Conservation (phyloP, 1,140 invertebrate species). For the Laupala kohalensis region DNA sequence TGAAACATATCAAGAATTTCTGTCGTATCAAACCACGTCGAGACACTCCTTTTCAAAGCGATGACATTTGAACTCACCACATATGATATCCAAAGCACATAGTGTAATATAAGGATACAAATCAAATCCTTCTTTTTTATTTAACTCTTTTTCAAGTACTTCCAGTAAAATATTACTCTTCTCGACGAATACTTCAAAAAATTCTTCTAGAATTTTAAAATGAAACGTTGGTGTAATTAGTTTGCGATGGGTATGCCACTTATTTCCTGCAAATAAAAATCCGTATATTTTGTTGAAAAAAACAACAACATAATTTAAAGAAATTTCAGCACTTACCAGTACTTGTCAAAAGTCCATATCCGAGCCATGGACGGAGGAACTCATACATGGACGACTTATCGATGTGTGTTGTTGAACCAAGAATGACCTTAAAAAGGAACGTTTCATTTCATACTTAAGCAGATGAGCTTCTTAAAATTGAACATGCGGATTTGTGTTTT, state of each 20-base stretch:
- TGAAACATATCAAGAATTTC: neutral
- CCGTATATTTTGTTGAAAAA: too few species aligned
- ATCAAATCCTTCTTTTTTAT: slow-evolving; percentile 43
- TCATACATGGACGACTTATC: too few species aligned
- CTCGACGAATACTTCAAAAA: slow-evolving; percentile 61
- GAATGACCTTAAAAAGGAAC: too few species aligned
- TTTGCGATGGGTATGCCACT: slow-evolving; percentile 46
- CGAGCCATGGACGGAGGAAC: too few species aligned
- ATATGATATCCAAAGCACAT: slow-evolving; percentile 49
- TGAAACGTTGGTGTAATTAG: slow-evolving; percentile 54
- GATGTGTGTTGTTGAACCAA: too few species aligned
- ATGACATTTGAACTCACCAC: slow-evolving; percentile 26
- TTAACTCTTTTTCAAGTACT: slow-evolving; percentile 43
- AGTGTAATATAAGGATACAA: slow-evolving; percentile 59
- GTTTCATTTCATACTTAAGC: too few species aligned
- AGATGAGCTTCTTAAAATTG: too few species aligned
- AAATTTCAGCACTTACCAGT: too few species aligned
- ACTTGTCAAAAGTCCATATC: too few species aligned
- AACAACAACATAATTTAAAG: too few species aligned
- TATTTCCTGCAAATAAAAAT: slow-evolving; percentile 26
- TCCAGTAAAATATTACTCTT: slow-evolving; percentile 52
- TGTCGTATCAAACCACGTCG: neutral
- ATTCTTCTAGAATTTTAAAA: slow-evolving; percentile 51
- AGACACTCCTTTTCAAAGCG: neutral
- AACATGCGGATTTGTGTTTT: too few species aligned